Evolutionary conservation across 2,113 vertebrate genomes (phyloP).

Genomic region (Phalacrocorax pelagicus): DNA sequence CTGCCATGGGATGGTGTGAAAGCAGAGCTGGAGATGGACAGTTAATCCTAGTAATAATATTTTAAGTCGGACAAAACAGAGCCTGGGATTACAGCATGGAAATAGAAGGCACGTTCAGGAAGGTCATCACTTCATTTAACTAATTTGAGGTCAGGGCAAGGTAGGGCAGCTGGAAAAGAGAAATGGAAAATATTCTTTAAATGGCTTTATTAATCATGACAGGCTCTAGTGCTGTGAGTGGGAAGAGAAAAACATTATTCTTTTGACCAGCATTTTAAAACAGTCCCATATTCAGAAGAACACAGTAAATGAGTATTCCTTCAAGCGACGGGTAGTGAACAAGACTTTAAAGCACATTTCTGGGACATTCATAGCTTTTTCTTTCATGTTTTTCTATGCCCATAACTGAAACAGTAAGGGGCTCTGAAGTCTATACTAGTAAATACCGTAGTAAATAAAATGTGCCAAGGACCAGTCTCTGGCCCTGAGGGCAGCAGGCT

Average conservation of each 20-base stretch:
- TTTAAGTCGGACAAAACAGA: not conserved
- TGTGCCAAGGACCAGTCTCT: not conserved
- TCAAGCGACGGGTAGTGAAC: not conserved
- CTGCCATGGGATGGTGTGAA: not conserved
- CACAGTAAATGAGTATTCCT: not conserved
- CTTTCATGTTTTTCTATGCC: conserved; percentile 27
- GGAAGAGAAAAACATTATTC: not conserved
- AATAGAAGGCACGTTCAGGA: not conserved
- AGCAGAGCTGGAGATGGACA: not conserved
- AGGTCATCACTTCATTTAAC: conserved; percentile 20
- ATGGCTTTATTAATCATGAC: not conserved
- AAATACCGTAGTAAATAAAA: not conserved
- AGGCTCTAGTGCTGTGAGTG: not conserved
- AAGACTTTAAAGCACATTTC: conserved; percentile 32
- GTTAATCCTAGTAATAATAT: not conserved
- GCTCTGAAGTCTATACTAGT: not conserved
- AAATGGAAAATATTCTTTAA: conserved; percentile 23
- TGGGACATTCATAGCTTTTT: not conserved
- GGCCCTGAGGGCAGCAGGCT: not conserved
- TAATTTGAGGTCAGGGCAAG: conserved; percentile 39
- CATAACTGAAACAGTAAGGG: not conserved
- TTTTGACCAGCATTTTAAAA: conserved; percentile 23
- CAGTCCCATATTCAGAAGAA: not conserved
- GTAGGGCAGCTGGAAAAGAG: conserved; percentile 8
- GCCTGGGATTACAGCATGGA: not conserved